Conservation (phyloP, 2,797 vertebrate species). For the Erethizon dorsatum region DNA sequence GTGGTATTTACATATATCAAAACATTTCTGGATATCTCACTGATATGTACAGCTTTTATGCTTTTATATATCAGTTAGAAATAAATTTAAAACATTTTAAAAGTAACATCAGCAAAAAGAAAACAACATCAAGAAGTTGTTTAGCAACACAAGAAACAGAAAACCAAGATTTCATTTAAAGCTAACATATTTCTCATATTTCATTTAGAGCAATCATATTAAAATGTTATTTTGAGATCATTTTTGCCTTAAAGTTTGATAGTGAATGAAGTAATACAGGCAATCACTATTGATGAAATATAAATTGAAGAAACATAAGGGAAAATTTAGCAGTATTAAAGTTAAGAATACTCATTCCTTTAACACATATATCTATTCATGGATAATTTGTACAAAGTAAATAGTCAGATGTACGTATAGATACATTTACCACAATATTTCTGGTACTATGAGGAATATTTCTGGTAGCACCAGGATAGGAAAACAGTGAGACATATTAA, state of each 20-base stretch:
- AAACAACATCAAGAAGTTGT: background rate
- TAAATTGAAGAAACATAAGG: background rate
- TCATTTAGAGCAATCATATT: background rate
- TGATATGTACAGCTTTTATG: background rate
- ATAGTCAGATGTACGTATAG: background rate
- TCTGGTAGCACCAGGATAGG: background rate
- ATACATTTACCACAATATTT: background rate
- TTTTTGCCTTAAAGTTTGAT: background rate
- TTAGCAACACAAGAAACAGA: background rate
- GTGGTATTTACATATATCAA: background rate
- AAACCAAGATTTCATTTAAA: background rate
- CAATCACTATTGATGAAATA: background rate
- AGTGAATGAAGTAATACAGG: background rate
- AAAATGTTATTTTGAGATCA: background rate
- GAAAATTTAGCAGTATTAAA: conserved; percentile 1
- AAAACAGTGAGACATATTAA: background rate
- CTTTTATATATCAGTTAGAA: background rate
- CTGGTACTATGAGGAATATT: background rate
- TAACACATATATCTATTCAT: background rate
- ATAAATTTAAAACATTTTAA: background rate
- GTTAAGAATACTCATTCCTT: conserved; percentile 17
- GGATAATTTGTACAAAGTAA: background rate
- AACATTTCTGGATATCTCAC: background rate
- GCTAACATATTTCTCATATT: background rate
- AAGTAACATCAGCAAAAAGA: background rate